These are phyloP conservation scores for Enchytraeus crypticus DNA, from an alignment of 2,888 invertebrate genomes.

Conservation along the genomic window DNA sequence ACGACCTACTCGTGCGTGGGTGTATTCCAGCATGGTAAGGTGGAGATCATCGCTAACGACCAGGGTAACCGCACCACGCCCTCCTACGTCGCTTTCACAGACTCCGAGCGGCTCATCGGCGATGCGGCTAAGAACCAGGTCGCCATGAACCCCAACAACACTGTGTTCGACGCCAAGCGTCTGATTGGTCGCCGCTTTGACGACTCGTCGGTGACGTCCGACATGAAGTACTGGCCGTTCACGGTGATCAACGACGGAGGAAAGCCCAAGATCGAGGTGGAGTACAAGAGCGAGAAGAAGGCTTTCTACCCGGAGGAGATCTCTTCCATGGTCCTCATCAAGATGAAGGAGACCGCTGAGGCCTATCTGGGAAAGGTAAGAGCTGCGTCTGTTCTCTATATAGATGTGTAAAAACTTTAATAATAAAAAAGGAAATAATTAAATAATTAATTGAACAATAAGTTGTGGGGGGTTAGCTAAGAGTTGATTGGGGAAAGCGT, in stretches of 20 bases:
- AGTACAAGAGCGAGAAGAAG: slow-evolving; percentile 82
- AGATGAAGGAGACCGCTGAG: slow-evolving; percentile 67
- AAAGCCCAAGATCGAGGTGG: slow-evolving; percentile 42
- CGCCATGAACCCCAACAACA: slow-evolving; percentile 65
- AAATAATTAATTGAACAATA: too few relatives aligned
- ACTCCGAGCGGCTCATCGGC: slow-evolving; percentile 41
- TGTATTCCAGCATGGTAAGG: slow-evolving; percentile 49
- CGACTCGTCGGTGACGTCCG: slow-evolving; percentile 67
- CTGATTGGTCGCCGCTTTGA: slow-evolving; percentile 72
- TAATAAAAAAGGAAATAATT: too few relatives aligned
- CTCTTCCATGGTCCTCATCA: slow-evolving; percentile 81
- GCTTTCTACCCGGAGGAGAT: slow-evolving; percentile 84
- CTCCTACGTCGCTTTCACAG: slow-evolving; percentile 65
- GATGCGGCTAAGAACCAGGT: slow-evolving; percentile 53
- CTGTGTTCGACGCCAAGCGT: slow-evolving; percentile 57
- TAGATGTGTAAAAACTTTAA: too few relatives aligned
- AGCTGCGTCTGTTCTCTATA: too few relatives aligned
- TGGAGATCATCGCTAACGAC: slow-evolving; percentile 51
- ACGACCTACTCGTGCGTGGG: slow-evolving; percentile 45
- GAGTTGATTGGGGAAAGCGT: too few relatives aligned
- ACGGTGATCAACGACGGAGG: slow-evolving; percentile 46
- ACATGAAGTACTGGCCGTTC: slow-evolving; percentile 79
- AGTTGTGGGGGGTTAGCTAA: too few relatives aligned
- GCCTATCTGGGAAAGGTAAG: slow-evolving; percentile 58
- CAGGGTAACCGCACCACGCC: slow-evolving; percentile 65